Conservation (phyloP, 2,113 vertebrate species). For the Pelmatolapia mariae region DNA sequence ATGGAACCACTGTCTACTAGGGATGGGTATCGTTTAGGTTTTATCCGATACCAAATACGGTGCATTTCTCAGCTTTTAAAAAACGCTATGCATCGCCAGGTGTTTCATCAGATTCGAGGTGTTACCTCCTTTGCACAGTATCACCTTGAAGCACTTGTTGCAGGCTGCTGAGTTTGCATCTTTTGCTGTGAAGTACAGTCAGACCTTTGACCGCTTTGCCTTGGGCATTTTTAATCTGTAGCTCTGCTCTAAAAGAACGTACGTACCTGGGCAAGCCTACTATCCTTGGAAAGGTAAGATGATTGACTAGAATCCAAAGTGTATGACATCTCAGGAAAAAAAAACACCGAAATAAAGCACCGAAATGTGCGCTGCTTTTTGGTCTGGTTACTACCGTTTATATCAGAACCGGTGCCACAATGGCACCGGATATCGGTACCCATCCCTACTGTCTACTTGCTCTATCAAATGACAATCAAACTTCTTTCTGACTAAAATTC, state of each 20-base stretch:
- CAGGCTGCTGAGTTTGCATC: not conserved
- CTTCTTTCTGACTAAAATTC: not conserved
- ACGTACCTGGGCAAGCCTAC: not conserved
- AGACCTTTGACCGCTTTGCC: not conserved
- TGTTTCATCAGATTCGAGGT: not conserved
- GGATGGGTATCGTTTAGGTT: not conserved
- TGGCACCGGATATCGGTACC: no score
- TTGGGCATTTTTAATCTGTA: not conserved
- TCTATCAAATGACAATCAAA: not conserved
- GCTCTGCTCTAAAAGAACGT: not conserved
- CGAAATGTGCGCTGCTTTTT: not conserved
- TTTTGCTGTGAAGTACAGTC: not conserved
- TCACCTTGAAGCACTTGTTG: not conserved
- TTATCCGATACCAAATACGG: not conserved
- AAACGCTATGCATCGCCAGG: not conserved
- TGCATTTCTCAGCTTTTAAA: not conserved
- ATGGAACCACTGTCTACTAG: not conserved
- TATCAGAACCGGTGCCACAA: no score
- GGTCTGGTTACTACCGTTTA: not conserved
- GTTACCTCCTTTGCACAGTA: not conserved
- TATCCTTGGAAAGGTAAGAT: not conserved
- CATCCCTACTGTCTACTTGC: not conserved
- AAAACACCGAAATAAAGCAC: not conserved
- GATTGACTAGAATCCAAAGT: not conserved
- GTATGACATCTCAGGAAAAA: not conserved